Conservation (phyloP, 2,113 vertebrate species). For the Archilochus colubris region DNA sequence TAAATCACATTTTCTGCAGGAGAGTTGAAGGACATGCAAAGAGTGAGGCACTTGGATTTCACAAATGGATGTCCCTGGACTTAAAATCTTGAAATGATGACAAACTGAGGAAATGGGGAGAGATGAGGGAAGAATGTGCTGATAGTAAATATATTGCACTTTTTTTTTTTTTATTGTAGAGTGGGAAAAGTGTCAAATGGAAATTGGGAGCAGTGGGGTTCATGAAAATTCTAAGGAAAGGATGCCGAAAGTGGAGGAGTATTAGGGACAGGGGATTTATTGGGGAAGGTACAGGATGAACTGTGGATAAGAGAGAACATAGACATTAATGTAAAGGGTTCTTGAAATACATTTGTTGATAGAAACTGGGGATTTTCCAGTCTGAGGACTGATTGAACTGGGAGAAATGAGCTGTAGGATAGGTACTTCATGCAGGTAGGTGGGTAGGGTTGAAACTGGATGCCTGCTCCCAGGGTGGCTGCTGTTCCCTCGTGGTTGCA, state of each 20-base stretch:
- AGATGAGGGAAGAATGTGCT: background rate
- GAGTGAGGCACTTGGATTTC: accelerated
- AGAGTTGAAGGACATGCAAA: background rate
- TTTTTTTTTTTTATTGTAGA: background rate
- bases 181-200: background rate
- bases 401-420: background rate
- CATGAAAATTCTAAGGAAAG: background rate
- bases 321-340: background rate
- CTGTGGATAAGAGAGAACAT: accelerated
- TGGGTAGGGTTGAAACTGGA: background rate
- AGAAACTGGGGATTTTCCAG: background rate
- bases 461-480: background rate
- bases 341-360: background rate
- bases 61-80: background rate
- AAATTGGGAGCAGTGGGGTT: background rate
- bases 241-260: background rate
- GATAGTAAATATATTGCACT: background rate
- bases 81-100: background rate
- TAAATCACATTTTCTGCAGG: background rate
- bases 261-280: background rate
- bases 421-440: accelerated
- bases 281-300: background rate
- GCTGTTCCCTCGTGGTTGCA: background rate
- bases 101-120: background rate
- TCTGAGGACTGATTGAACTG: background rate